A percentile compares a stretch with the other conserved stretches of the same genome.
Evolutionary conservation across 2,888 invertebrate genomes (phyloP).

Genomic region (Drosophila histrio): DNA sequence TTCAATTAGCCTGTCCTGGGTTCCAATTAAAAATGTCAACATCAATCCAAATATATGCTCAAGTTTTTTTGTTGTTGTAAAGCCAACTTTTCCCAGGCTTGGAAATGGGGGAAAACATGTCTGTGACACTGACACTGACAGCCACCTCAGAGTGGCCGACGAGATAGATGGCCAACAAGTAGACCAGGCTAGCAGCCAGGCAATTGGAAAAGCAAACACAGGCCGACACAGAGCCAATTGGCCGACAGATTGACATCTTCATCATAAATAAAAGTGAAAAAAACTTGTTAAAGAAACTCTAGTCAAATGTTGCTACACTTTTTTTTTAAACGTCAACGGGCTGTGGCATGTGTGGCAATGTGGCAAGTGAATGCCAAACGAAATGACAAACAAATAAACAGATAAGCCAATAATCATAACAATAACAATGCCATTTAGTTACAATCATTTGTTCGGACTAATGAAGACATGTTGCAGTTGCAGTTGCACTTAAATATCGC

Average conservation of each 20-base stretch:
- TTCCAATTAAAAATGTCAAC: slow-evolving; percentile 51
- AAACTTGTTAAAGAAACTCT: slow-evolving; percentile 52
- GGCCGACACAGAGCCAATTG: slow-evolving; percentile 56
- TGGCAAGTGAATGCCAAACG: slow-evolving; percentile 75
- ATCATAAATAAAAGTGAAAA: slow-evolving; percentile 82
- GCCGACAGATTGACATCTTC: slow-evolving; percentile 80
- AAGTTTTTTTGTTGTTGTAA: slow-evolving; percentile 41
- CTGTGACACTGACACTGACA: slow-evolving; percentile 67
- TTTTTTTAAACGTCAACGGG: not conserved
- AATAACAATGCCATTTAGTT: slow-evolving; percentile 66
- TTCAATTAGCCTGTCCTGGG: slow-evolving; percentile 27
- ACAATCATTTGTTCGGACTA: slow-evolving; percentile 23
- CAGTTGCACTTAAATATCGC: slow-evolving; percentile 72
- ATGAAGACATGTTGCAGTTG: slow-evolving; percentile 60
- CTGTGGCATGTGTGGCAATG: slow-evolving; percentile 51
- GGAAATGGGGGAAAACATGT: slow-evolving; percentile 52
- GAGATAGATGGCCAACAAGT: slow-evolving; percentile 25
- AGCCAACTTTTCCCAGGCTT: slow-evolving; percentile 61
- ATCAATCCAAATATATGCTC: slow-evolving; percentile 28
- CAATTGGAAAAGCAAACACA: slow-evolving; percentile 75
- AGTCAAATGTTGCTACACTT: slow-evolving; percentile 48
- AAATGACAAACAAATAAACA: slow-evolving; percentile 73
- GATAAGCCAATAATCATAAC: slow-evolving; percentile 65
- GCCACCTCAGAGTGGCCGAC: slow-evolving; percentile 29
- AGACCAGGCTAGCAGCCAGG: slow-evolving; percentile 26